Percentiles rank a stretch among this genome's conserved stretches.
Evolutionary conservation across 2,888 invertebrate genomes (phyloP).

Genomic region (Campoplex nolae): DNA sequence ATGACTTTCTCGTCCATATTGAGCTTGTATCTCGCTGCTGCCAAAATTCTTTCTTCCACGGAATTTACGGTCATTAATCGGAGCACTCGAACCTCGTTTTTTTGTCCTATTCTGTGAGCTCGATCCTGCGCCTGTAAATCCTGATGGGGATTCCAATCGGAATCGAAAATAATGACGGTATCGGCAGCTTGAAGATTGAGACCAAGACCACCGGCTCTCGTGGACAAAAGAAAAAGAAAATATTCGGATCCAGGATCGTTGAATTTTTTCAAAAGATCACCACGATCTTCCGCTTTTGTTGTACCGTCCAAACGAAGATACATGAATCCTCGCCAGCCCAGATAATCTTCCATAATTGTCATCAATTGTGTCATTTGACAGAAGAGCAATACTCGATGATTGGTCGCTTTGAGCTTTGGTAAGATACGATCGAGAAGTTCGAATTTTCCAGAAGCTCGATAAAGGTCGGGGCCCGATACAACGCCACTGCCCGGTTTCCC

Average conservation of each 20-base stretch:
- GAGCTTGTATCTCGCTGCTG: slow-evolving; percentile 98
- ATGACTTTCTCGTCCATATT: slow-evolving; percentile 99
- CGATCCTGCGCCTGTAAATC: slow-evolving; percentile 99
- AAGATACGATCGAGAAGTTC: slow-evolving; percentile 98
- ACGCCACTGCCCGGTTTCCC: slow-evolving; percentile 90
- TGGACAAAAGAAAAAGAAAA: slow-evolving; percentile 98
- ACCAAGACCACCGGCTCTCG: slow-evolving; percentile 98
- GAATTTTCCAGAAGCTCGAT: slow-evolving; percentile 98
- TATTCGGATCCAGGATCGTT: slow-evolving; percentile 95
- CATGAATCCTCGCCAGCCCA: slow-evolving; percentile 94
- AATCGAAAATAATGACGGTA: slow-evolving; percentile 99
- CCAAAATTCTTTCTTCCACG: slow-evolving; percentile 99
- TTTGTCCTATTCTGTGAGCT: slow-evolving; percentile 99
- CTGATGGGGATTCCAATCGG: slow-evolving; percentile 99
- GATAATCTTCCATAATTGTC: slow-evolving; percentile 99
- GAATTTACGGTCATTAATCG: slow-evolving; percentile 99
- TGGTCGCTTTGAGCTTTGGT: slow-evolving; percentile 96
- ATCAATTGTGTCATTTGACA: slow-evolving; percentile 99
- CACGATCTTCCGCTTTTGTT: slow-evolving; percentile 99
- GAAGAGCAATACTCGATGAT: slow-evolving; percentile 98
- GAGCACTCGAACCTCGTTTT: slow-evolving; percentile 98
- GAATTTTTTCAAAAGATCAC: slow-evolving; percentile 96
- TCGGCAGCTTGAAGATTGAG: slow-evolving; percentile 99
- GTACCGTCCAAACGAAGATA: slow-evolving; percentile 98
- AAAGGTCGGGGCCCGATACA: slow-evolving; percentile 95